phyloP scores from a whole-genome alignment of 2,888 invertebrate species.

The Chrysolina americana region DNA sequence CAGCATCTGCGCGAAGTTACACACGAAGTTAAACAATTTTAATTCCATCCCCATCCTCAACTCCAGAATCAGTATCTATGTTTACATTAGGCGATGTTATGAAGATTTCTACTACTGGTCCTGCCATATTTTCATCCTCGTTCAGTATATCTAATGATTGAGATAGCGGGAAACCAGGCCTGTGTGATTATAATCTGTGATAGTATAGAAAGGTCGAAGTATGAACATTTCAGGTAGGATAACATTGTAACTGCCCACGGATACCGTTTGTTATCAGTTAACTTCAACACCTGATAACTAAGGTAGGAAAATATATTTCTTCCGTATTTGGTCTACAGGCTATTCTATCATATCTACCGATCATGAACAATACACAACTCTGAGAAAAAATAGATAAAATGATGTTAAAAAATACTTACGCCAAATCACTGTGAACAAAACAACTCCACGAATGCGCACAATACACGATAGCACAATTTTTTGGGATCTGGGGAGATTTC shows the following conservation, averaged over 20 bases:
- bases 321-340: neutral
- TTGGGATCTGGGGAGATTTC: too few relatives aligned
- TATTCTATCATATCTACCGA: neutral
- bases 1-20: conserved; percentile 27
- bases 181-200: conserved; percentile 1
- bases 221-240: neutral
- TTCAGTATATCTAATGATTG: conserved; percentile 30
- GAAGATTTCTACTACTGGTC: conserved; percentile 40
- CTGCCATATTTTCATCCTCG: conserved; percentile 24
- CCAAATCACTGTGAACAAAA: conserved; percentile 1
- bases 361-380: too few relatives aligned
- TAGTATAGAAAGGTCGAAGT: neutral
- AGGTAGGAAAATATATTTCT: neutral
- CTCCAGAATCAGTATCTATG: conserved; percentile 40
- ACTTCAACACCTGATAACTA: conserved; percentile 3
- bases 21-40: conserved; percentile 32
- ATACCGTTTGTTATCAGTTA: conserved; percentile 26
- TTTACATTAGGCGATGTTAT: conserved; percentile 39
- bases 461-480: too few relatives aligned
- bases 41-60: conserved; percentile 42
- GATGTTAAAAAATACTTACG: neutral
- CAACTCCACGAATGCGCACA: neutral
- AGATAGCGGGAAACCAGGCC: conserved; percentile 16
- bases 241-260: conserved; percentile 17
- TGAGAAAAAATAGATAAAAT: neutral